These are phyloP conservation scores for Coptotermes formosanus DNA, from an alignment of 1,140 invertebrate genomes.

Conservation along the genomic window DNA sequence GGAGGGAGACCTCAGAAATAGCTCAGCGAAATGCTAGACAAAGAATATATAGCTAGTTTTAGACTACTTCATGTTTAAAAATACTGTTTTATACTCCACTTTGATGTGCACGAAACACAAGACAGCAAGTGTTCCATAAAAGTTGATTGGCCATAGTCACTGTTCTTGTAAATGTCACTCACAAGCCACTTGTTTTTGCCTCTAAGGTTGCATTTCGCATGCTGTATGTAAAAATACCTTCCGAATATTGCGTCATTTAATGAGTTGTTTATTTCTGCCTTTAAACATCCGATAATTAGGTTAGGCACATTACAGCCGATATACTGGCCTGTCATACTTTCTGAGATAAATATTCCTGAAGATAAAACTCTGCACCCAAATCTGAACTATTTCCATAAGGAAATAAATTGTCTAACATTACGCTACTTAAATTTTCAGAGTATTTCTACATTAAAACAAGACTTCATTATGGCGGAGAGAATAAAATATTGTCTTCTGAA, in stretches of 20 bases:
- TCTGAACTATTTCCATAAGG: no score
- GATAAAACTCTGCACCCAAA: no score
- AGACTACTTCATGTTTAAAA: constrained; percentile 10
- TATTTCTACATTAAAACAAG: no score
- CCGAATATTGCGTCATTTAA: not conserved
- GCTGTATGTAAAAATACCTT: not conserved
- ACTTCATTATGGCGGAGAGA: no score
- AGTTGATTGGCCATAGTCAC: not conserved
- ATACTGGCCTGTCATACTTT: not conserved
- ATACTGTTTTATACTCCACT: not conserved
- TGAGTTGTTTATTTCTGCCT: not conserved
- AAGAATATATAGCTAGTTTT: constrained; percentile 9
- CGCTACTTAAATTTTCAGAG: no score
- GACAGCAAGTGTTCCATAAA: not conserved
- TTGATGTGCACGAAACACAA: constrained; percentile 7
- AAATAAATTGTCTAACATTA: no score
- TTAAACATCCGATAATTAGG: not conserved
- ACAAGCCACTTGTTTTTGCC: not conserved
- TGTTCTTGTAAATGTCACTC: not conserved
- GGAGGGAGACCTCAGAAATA: not conserved
- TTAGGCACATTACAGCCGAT: not conserved
- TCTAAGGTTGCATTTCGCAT: not conserved
- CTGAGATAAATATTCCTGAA: no score
- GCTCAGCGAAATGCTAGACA: not conserved
- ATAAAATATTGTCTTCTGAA: no score